Conservation (phyloP, 1,140 invertebrate species). For the Camponotus vicinus region DNA sequence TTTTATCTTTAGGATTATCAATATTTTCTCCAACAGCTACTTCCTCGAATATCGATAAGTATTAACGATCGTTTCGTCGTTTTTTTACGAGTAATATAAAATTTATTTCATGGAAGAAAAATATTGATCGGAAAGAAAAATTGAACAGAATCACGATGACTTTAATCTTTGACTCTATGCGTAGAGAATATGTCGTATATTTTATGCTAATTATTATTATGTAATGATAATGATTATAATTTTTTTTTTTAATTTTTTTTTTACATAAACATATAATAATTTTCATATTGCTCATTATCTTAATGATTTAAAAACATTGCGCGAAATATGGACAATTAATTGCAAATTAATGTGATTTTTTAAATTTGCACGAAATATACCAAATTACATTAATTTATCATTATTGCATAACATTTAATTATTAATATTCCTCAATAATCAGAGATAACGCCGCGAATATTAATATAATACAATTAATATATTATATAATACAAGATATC, state of each 20-base stretch:
- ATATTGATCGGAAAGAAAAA: neutral
- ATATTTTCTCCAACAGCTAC: conserved; percentile 9
- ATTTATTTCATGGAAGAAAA: neutral
- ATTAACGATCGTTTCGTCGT: neutral
- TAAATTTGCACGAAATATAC: neutral
- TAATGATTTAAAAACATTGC: conserved; percentile 7
- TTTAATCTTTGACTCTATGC: neutral
- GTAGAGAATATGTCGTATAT: neutral
- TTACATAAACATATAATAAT: neutral
- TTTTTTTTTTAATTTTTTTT: too few species aligned
- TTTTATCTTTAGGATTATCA: conserved; percentile 29
- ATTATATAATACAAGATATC: neutral
- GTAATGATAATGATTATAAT: neutral
- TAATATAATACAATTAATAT: neutral
- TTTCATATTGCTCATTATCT: neutral
- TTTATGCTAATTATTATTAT: neutral
- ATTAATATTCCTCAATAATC: neutral
- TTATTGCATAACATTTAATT: neutral
- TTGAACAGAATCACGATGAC: neutral
- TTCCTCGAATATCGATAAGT: conserved; percentile 28
- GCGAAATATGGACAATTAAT: neutral
- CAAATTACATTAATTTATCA: neutral
- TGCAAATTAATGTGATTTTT: neutral
- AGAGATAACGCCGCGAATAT: neutral
- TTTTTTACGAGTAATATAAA: neutral